Evolutionary conservation across 2,113 vertebrate species (phyloP).

Genomic region (Nothocercus julius): DNA sequence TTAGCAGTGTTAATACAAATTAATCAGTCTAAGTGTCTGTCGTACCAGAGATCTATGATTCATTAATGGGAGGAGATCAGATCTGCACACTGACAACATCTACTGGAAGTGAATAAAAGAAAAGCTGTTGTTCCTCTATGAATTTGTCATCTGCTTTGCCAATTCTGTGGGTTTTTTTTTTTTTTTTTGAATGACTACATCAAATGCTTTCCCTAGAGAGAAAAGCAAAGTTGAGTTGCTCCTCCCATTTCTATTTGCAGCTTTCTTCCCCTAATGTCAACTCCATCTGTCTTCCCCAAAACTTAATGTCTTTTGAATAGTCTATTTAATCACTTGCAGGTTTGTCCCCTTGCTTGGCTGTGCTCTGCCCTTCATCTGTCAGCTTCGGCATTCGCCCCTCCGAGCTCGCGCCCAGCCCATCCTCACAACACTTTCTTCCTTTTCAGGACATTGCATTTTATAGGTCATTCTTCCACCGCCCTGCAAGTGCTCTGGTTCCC

Average conservation of each 20-base stretch:
- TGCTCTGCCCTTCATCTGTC: slow-evolving; percentile 48
- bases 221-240: slow-evolving; percentile 27
- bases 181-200: neutral
- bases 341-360: slow-evolving; percentile 7
- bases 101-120: neutral
- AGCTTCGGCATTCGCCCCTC: neutral
- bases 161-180: neutral
- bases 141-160: slow-evolving; percentile 3
- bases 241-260: slow-evolving; percentile 47
- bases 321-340: slow-evolving; percentile 57
- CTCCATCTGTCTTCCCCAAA: slow-evolving; percentile 51
- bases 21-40: neutral
- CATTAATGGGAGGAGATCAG: neutral
- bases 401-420: neutral
- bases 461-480: neutral
- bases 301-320: slow-evolving; percentile 53
- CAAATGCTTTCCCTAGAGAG: neutral
- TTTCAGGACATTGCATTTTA: neutral
- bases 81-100: neutral
- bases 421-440: neutral
- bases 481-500: neutral
- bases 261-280: slow-evolving; percentile 53
- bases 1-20: neutral
- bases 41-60: neutral
- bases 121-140: neutral